Base-by-base conservation (phyloP, 2,797 vertebrate species). In the Notamacropus eugenii region DNA sequence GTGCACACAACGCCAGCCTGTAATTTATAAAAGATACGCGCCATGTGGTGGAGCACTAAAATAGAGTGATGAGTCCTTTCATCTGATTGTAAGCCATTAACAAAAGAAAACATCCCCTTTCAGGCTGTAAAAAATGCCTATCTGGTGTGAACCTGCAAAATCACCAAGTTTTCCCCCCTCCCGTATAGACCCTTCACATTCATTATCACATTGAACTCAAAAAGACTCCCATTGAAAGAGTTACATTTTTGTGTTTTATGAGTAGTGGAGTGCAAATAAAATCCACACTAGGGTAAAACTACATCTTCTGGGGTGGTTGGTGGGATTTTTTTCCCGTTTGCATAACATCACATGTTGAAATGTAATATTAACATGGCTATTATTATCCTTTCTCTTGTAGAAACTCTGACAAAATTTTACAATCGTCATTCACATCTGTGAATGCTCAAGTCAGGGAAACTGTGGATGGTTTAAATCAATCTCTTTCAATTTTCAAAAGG, bases 41-140 rank as follows among this genome's bases (percentile, higher is more conserved):
- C 99, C 98, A 99, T 99, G 99, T 99, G 99, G 99, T 98, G 98
- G 98, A 98, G 98, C 98, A 99, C 98, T 99, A 99, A 99, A 99
- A 99, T 98, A 98, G 98, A 99, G 98, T 98, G 98, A 98, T 99
- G 98, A 98, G 98, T 98, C 98, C 99, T 99, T 99, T 99, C 98
- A 99, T 99, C 98, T 99, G 98, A 99, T 99, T 99, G 99, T 99
- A 98, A 99, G 99, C 99, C 98, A 99, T 99, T 99, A 99, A 99
- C 99, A 99, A 99, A 99, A 99, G 99, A 99, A 99, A 99, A 99
- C 98, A 99, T 99, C 99, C 98, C 98, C 98, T 99, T 99, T 99
- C 98, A 99, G 98, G 98, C 98, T 98, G 98, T 98, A 99, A 99
- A 99, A 99, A 99, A 98, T 98, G 98, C 98, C 98, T 98, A 98